phyloP scores from a whole-genome alignment of 2,888 invertebrate species.

The Strigamia crassipes region DNA sequence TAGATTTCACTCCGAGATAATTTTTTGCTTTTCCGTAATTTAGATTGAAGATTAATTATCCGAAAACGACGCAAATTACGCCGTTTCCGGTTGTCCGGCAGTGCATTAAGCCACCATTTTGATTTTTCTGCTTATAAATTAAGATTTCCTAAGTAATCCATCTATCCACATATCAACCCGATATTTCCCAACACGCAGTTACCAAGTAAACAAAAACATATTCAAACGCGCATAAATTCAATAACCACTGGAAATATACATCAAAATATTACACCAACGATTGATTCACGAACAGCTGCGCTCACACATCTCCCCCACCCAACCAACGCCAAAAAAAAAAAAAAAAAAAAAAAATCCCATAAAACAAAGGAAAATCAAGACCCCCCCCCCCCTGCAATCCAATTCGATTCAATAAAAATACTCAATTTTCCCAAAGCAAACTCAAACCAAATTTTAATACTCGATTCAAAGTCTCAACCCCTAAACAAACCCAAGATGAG shows the following conservation, averaged over 20 bases:
- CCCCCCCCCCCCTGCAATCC: background rate
- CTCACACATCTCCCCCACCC: background rate
- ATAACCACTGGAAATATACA: background rate
- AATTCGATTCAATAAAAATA: too few species aligned
- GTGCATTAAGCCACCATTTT: too few species aligned
- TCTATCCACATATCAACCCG: too few species aligned
- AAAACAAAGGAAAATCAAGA: background rate
- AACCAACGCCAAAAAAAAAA: background rate
- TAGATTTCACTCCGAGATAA: too few species aligned
- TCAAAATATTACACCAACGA: background rate
- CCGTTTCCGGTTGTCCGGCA: too few species aligned
- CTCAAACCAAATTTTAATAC: background rate
- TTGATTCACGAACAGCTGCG: slow-evolving; percentile 10
- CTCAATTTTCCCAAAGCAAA: too few species aligned
- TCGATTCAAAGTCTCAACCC: background rate
- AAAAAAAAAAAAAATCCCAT: background rate
- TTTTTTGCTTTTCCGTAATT: too few species aligned
- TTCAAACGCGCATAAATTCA: background rate
- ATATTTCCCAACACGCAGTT: background rate
- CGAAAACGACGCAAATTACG: too few species aligned
- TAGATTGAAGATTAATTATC: too few species aligned
- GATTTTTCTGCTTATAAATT: too few species aligned
- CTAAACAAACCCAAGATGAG: background rate
- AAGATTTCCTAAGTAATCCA: too few species aligned
- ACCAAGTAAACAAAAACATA: background rate